Conservation (phyloP, 2,113 vertebrate genomes). For the Mormyrus iriodes region DNA sequence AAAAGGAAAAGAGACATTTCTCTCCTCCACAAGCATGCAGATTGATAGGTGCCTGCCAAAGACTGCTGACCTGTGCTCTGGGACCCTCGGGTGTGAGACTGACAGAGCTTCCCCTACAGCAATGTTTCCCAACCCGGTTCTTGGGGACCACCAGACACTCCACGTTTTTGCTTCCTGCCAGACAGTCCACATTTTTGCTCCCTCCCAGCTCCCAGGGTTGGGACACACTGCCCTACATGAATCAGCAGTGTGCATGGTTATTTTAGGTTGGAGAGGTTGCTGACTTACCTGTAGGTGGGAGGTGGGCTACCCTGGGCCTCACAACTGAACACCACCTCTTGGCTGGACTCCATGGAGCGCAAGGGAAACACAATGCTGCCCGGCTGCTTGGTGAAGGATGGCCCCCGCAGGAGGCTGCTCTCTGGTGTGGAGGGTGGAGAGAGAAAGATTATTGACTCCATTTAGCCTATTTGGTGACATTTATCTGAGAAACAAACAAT, state of each 20-base stretch:
- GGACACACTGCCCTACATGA: not conserved
- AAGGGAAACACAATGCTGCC: slow-evolving; percentile 79
- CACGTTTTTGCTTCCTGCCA: not conserved
- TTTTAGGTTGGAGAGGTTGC: not conserved
- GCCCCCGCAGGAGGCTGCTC: slow-evolving; percentile 68
- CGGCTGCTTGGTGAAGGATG: slow-evolving; percentile 83
- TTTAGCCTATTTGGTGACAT: not conserved
- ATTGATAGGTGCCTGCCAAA: not conserved
- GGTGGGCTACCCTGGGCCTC: slow-evolving; percentile 81
- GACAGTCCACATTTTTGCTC: not conserved
- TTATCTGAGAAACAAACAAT: slow-evolving; percentile 28
- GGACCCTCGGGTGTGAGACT: not conserved
- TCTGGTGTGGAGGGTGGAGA: slow-evolving; percentile 55
- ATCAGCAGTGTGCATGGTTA: not conserved
- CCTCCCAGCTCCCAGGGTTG: not conserved
- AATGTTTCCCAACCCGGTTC: not conserved
- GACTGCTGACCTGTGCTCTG: no score
- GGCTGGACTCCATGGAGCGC: slow-evolving; percentile 74
- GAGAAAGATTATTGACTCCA: not conserved
- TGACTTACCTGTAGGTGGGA: slow-evolving; percentile 77
- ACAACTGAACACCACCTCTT: slow-evolving; percentile 81
- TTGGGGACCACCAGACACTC: not conserved
- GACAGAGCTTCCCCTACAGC: not conserved
- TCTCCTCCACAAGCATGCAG: not conserved
- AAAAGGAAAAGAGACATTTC: not conserved